phyloP scores from a whole-genome alignment of 2,797 vertebrate species.

The Aselliscus stoliczkanus region DNA sequence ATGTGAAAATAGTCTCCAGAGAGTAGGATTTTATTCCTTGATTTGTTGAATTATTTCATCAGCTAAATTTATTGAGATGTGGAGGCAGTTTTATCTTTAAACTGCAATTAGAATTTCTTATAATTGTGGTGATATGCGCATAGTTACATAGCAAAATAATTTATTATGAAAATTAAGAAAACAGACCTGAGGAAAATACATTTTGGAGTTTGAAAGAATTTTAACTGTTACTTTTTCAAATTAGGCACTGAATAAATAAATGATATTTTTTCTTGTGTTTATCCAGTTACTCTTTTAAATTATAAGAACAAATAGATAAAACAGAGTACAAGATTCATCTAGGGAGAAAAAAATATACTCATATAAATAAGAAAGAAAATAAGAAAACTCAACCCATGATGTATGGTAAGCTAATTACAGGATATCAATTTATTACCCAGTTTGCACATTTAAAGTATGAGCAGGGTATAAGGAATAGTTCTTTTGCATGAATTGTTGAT shows the following conservation, averaged over 20 bases:
- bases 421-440: background rate
- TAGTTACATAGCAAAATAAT: constrained; percentile 60
- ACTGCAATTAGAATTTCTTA: constrained; percentile 63
- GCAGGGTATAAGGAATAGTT: background rate
- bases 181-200: constrained; percentile 50
- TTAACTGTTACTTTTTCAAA: constrained; percentile 71
- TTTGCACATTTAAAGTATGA: background rate
- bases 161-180: constrained; percentile 76
- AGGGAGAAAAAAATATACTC: background rate
- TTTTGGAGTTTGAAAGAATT: constrained; percentile 76
- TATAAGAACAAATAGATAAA: background rate
- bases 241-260: constrained; percentile 62
- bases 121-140: constrained; percentile 1
- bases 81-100: constrained; percentile 69
- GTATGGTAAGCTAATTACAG: background rate
- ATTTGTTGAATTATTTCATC: constrained; percentile 73
- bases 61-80: constrained; percentile 52
- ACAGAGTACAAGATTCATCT: background rate
- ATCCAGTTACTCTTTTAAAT: background rate
- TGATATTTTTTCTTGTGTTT: background rate
- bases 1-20: constrained; percentile 68
- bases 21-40: constrained; percentile 65
- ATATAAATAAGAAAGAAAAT: background rate
- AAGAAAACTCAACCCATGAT: background rate
- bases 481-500: background rate